Evolutionary conservation across 1,140 invertebrate species (phyloP).

Genomic region (Calliopsis andreniformis): DNA sequence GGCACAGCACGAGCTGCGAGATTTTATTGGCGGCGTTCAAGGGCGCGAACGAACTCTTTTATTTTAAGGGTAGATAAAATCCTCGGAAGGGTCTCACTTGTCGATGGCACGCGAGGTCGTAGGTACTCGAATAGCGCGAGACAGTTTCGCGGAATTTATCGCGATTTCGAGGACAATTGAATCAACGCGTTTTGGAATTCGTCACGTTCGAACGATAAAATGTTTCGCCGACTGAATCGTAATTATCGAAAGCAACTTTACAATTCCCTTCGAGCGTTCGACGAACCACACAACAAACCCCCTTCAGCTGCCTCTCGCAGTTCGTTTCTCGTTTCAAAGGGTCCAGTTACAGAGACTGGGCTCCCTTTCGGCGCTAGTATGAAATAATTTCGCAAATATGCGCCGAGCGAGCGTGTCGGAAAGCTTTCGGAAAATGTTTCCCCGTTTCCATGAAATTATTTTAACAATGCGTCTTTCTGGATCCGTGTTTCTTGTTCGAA

Average conservation of each 20-base stretch:
- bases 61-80: no score
- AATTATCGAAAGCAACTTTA: slow-evolving; percentile 11
- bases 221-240: background rate
- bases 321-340: background rate
- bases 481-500: no score
- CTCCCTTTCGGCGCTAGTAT: background rate
- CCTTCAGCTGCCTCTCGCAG: background rate
- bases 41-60: no score
- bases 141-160: background rate
- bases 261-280: background rate
- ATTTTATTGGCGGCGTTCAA: no score
- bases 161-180: no score
- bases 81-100: no score
- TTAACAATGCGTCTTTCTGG: background rate
- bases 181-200: no score
- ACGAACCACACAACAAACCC: background rate
- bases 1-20: no score
- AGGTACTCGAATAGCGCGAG: no score
- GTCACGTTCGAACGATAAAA: slow-evolving; percentile 11
- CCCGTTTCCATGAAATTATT: background rate
- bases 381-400: slow-evolving; percentile 17
- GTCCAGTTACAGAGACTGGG: slow-evolving; percentile 13
- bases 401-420: background rate
- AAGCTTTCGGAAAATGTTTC: background rate
- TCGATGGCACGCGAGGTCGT: no score